Evolutionary conservation across 2,113 vertebrate genomes (phyloP).

Genomic region (Mustela lutreola): DNA sequence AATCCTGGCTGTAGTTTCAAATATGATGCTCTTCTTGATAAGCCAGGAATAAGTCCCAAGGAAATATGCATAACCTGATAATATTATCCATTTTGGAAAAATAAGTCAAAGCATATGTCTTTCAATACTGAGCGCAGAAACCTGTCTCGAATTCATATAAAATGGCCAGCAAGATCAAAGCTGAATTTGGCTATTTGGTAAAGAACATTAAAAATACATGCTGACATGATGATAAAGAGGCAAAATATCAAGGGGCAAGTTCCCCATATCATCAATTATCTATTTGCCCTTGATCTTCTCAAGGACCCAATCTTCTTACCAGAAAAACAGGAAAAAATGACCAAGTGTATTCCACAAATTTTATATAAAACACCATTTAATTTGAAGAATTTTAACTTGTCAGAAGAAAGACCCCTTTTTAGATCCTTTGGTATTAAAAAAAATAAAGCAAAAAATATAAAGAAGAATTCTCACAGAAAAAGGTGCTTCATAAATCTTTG

Average conservation of each 20-base stretch:
- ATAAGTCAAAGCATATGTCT: neutral
- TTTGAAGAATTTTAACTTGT: neutral
- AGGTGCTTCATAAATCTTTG: neutral
- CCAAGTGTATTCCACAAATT: neutral
- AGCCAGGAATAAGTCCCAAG: neutral
- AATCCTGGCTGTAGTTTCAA: neutral
- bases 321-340: neutral
- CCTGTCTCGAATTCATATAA: neutral
- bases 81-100: conserved; percentile 6
- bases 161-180: neutral
- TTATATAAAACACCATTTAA: neutral
- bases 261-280: neutral
- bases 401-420: neutral
- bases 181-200: neutral
- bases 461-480: neutral
- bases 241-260: neutral
- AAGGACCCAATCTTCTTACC: neutral
- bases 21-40: neutral
- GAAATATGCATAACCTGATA: neutral
- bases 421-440: neutral
- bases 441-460: conserved; percentile 37
- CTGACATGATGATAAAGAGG: neutral
- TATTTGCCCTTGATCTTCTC: neutral
- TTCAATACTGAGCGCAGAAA: neutral
- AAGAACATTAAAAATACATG: conserved; percentile 35